phyloP scores from a whole-genome alignment of 2,113 vertebrate genomes.

The Onychostruthus taczanowskii region DNA sequence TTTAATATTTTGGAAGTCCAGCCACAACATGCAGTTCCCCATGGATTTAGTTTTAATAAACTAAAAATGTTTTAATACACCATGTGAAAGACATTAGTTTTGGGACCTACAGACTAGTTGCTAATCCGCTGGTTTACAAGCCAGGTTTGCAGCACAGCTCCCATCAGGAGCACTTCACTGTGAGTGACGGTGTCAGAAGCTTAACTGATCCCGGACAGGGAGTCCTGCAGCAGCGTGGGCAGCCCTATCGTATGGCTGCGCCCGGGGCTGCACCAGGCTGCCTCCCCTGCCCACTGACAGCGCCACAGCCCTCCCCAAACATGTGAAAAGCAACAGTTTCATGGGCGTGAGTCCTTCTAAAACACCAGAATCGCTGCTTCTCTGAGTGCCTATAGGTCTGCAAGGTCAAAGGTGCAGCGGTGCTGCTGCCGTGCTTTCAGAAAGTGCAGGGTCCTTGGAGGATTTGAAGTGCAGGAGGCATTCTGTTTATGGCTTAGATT shows the following conservation, averaged over 20 bases:
- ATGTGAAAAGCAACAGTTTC: not conserved
- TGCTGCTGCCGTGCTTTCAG: not conserved
- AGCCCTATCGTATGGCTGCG: not conserved
- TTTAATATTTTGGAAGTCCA: not conserved
- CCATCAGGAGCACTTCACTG: not conserved
- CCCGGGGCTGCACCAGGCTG: not conserved
- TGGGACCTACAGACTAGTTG: not conserved
- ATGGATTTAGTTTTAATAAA: not conserved
- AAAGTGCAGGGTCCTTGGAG: not conserved
- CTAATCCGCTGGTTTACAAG: not conserved
- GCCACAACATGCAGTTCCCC: not conserved
- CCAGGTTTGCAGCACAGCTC: not conserved
- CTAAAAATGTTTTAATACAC: not conserved
- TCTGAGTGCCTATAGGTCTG: not conserved
- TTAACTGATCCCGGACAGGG: constrained; percentile 28
- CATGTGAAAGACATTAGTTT: not conserved
- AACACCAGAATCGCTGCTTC: not conserved
- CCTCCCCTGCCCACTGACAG: fast-evolving
- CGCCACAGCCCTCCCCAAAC: not conserved
- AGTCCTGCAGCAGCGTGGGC: not conserved
- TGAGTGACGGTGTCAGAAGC: constrained; percentile 31
- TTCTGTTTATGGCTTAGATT: constrained; percentile 37
- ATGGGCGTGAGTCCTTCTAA: fast-evolving
- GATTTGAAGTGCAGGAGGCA: not conserved
- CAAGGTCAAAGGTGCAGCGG: not conserved